A percentile compares a stretch with the other conserved stretches of the same genome.
These are phyloP conservation scores for Lamprologus sp. DNA, from an alignment of 2,113 vertebrate genomes.

Conservation along the genomic window DNA sequence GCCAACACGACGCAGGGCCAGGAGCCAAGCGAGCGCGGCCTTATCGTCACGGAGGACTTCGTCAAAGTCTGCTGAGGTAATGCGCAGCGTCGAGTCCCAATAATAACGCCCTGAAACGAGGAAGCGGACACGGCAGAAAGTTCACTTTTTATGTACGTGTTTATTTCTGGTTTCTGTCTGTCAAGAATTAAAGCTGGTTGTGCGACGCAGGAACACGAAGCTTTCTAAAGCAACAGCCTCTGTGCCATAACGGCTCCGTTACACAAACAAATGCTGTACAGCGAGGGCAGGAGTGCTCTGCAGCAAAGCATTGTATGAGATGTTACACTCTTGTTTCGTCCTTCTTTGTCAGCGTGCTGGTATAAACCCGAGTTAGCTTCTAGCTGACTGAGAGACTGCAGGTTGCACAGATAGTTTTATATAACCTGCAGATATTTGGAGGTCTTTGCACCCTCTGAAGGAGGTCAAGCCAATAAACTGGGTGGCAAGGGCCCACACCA, in stretches of 20 bases:
- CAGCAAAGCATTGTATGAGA: neutral
- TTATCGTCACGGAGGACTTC: slow-evolving; percentile 77
- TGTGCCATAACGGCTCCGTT: neutral
- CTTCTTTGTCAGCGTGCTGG: neutral
- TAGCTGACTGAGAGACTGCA: neutral
- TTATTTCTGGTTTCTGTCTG: neutral
- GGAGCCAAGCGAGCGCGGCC: slow-evolving; percentile 80
- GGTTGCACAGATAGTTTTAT: neutral
- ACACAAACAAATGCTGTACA: neutral
- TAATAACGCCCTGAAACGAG: slow-evolving; percentile 72
- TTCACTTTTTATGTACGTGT: neutral
- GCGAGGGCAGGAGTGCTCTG: neutral
- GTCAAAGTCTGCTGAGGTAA: slow-evolving; percentile 79
- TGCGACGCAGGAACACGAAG: neutral
- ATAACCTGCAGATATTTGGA: neutral
- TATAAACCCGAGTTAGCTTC: neutral
- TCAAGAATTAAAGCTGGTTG: neutral
- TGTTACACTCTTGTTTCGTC: neutral
- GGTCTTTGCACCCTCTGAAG: neutral
- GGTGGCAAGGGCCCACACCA: neutral
- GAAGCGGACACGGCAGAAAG: neutral
- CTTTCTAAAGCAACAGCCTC: neutral
- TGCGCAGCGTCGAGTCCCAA: slow-evolving; percentile 80
- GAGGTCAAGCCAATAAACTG: neutral
- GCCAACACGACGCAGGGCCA: slow-evolving; percentile 78